Evolutionary conservation across 2,113 vertebrate species (phyloP), one percentile per base, ranked within the genome.

Genomic region (Pandion haliaetus): DNA sequence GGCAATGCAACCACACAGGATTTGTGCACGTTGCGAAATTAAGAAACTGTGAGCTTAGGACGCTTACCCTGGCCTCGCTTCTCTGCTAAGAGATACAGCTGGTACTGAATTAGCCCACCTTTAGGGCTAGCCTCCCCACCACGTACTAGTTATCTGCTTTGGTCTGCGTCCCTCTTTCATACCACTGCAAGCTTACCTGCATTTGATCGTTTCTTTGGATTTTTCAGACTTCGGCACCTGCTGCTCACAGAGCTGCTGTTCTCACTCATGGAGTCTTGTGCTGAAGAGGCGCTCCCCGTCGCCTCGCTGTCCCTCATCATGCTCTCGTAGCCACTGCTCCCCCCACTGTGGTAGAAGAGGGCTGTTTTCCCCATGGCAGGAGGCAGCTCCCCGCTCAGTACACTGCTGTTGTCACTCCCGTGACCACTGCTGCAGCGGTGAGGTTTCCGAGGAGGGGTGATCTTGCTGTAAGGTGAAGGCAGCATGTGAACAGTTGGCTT

Each of bases 261-360:
- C 94, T 99, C 99, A 1, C 99, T 99, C 98, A 99, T 99, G 74
- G 99, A 99, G 97, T 99, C 99, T 96, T 99, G 99, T 2, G 99
- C 99, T 0, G 99, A 99, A 40, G 99, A 99, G 12, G 99, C 98
- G 0, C 99, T 99, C 34, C 99, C 99, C 0, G 99, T 99, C 9
- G 99, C 99, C 97, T 99, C 99, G 5, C 99, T 99, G 98, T 99
- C 99, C 40, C 99, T 98, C 83, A 99, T 98, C 99, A 99, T 99
- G 98, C 99, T 99, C 98, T 99, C 99, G 0, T 99, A 99, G 85
- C 99, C 99, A 1, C 99, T 99, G 98, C 99, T 99, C 84, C 99
- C 99, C 5, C 99, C 99, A 0, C 99, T 99, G 98, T 99, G 99
- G 96, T 99, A 99, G 93, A 99, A 99, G 40, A 99, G 97, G 25